Conservation (phyloP, 1,140 invertebrate species). For the Propsilocerus akamusi region DNA sequence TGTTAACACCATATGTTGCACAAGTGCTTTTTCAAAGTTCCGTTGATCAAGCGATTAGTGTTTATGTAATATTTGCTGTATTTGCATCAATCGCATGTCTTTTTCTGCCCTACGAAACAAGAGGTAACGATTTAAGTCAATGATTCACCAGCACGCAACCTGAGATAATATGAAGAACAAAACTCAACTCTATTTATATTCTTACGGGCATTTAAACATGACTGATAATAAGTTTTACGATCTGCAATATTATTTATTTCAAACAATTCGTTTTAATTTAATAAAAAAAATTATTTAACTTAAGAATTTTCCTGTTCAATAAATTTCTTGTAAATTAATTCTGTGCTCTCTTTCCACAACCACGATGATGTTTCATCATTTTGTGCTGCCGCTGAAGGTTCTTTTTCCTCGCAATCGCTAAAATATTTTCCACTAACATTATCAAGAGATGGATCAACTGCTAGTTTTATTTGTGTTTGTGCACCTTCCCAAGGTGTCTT, state of each 20-base stretch:
- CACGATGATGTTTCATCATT: conserved; percentile 30
- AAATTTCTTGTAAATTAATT: background rate
- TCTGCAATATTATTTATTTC: no score
- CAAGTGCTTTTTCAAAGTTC: conserved; percentile 46
- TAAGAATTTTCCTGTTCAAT: no score
- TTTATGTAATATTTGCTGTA: conserved; percentile 39
- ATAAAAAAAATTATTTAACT: no score
- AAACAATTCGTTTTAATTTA: no score
- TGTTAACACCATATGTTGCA: conserved; percentile 65
- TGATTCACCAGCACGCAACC: no score
- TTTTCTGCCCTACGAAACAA: conserved; percentile 43
- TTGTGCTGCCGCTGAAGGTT: conserved; percentile 26
- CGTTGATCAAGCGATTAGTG: conserved; percentile 32
- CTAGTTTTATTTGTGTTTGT: conserved; percentile 62
- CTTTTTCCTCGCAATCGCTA: conserved; percentile 33
- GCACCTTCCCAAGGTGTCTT: conserved; percentile 49
- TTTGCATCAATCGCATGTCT: conserved; percentile 38
- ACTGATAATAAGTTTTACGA: no score
- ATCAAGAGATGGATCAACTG: conserved; percentile 47
- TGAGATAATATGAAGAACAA: no score
- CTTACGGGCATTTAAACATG: no score
- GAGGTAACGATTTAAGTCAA: conserved; percentile 26
- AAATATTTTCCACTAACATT: conserved; percentile 36
- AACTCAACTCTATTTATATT: no score
- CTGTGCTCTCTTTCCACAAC: conserved; percentile 50